Percentiles rank a stretch among this genome's conserved stretches.
Evolutionary conservation across 2,888 invertebrate species (phyloP).

Genomic region (Drosophila meridionalis): DNA sequence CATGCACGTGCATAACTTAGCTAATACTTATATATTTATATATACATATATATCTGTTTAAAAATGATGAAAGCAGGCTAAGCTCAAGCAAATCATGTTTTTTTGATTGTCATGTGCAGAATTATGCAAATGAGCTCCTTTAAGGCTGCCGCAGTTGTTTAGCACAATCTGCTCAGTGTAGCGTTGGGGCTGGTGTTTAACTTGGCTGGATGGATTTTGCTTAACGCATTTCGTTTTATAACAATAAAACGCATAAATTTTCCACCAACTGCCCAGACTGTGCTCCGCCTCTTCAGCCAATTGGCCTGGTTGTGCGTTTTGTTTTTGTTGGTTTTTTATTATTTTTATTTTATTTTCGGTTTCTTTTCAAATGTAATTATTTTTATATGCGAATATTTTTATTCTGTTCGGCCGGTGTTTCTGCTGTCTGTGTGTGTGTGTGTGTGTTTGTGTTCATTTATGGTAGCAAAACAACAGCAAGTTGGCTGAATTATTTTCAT

Average conservation of each 20-base stretch:
- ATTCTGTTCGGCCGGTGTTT: slow-evolving; percentile 26
- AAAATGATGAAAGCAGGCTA: not conserved
- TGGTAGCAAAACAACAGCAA: slow-evolving; percentile 41
- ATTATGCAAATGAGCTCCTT: slow-evolving; percentile 35
- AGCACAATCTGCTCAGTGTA: slow-evolving; percentile 14
- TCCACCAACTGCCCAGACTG: slow-evolving; percentile 41
- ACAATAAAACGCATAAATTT: slow-evolving; percentile 68
- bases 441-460: slow-evolving; percentile 32
- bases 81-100: not conserved
- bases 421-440: slow-evolving; percentile 20
- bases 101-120: slow-evolving; percentile 9
- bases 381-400: slow-evolving; percentile 52
- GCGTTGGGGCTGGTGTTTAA: slow-evolving; percentile 24
- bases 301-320: slow-evolving; percentile 22
- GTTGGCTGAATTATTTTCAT: slow-evolving; percentile 45
- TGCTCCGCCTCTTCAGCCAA: slow-evolving; percentile 13
- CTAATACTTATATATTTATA: too few species aligned
- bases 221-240: slow-evolving; percentile 54
- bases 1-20: not conserved
- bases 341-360: slow-evolving; percentile 41
- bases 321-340: slow-evolving; percentile 6
- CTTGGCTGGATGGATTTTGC: slow-evolving; percentile 48
- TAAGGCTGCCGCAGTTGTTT: slow-evolving; percentile 9
- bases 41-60: not conserved
- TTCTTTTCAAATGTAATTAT: slow-evolving; percentile 68